phyloP scores from a whole-genome alignment of 2,113 vertebrate genomes.

The Aphyosemion australe region DNA sequence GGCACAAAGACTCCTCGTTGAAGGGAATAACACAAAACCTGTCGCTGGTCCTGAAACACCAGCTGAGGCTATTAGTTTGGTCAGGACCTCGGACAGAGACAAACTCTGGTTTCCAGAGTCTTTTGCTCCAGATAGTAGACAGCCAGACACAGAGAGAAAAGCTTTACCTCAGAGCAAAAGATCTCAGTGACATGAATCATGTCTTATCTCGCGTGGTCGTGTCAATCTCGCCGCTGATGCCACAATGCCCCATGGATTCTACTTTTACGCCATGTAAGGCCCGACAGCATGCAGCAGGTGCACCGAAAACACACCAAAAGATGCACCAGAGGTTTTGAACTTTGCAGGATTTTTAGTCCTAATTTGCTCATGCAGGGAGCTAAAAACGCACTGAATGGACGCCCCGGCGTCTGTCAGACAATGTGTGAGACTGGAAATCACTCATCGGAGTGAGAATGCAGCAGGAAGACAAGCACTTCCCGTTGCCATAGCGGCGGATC shows the following conservation, averaged over 20 bases:
- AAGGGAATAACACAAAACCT: background rate
- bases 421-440: slow-evolving; percentile 54
- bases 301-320: background rate
- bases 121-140: too few relatives aligned
- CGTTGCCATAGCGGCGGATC: slow-evolving; percentile 75
- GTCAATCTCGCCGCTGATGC: slow-evolving; percentile 28
- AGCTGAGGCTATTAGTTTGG: background rate
- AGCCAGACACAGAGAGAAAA: background rate
- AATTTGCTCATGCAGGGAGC: background rate
- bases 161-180: slow-evolving; percentile 29
- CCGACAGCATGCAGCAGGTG: slow-evolving; percentile 3
- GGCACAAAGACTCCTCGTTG: too few relatives aligned
- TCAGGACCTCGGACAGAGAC: slow-evolving; percentile 31
- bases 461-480: slow-evolving; percentile 60
- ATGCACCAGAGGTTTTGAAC: too few relatives aligned
- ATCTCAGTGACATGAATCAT: slow-evolving; percentile 37
- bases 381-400: slow-evolving; percentile 14
- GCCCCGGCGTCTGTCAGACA: slow-evolving; percentile 43
- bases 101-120: background rate
- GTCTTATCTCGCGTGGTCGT: slow-evolving; percentile 21
- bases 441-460: slow-evolving; percentile 53
- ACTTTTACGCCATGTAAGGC: background rate
- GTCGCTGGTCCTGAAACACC: slow-evolving; percentile 53
- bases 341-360: too few relatives aligned
- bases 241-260: slow-evolving; percentile 25